Conservation (phyloP, 2,113 vertebrate species). For the Campylomormyrus numenius region DNA sequence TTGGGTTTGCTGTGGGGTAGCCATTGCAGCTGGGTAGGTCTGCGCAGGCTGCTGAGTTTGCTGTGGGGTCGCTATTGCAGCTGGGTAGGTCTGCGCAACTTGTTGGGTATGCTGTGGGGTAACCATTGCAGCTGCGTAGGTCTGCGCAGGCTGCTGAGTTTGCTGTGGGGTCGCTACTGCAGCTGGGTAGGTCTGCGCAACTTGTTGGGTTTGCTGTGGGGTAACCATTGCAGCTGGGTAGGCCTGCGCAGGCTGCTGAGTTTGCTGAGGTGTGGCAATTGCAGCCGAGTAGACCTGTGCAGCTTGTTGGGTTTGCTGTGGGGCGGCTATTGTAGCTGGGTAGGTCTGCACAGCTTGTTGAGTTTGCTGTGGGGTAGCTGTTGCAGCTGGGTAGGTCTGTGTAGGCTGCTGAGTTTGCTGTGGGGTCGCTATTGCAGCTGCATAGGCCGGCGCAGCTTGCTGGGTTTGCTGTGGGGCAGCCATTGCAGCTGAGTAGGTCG, state of each 20-base stretch:
- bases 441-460: conserved; percentile 27
- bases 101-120: conserved; percentile 31
- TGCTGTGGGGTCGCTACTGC: conserved; percentile 23
- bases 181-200: conserved; percentile 16
- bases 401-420: conserved; percentile 7
- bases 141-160: conserved; percentile 32
- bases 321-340: conserved; percentile 7
- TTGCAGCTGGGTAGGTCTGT: conserved; percentile 29
- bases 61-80: background rate
- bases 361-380: conserved; percentile 3
- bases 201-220: conserved; percentile 29
- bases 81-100: conserved; percentile 1
- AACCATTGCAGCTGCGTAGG: conserved; percentile 14
- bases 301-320: conserved; percentile 31
- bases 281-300: background rate
- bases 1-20: conserved; percentile 48
- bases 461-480: background rate
- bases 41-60: background rate
- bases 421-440: conserved; percentile 17
- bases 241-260: conserved; percentile 33
- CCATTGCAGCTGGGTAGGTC: background rate
- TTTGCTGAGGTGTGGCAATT: conserved; percentile 26
- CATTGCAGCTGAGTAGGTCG: background rate
- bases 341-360: conserved; percentile 34
- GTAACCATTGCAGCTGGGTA: conserved; percentile 13